These are phyloP conservation scores for Tiaroga cobitis DNA, from an alignment of 2,797 vertebrate species.

Conservation along the genomic window DNA sequence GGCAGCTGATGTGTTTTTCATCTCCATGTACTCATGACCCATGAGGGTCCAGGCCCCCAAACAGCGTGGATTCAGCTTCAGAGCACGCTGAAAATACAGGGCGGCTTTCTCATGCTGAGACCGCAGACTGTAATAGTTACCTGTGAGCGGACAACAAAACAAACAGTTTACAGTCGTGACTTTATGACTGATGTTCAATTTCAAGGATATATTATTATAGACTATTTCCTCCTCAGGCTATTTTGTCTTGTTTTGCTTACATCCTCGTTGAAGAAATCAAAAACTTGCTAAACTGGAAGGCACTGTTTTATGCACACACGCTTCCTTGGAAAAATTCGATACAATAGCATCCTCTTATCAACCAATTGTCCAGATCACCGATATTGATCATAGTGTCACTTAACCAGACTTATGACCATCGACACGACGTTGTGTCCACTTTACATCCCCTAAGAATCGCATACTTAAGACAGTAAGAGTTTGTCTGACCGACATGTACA, in stretches of 20 bases:
- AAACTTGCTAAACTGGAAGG: neutral
- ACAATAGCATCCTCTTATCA: neutral
- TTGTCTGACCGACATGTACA: neutral
- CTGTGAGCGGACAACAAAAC: conserved; percentile 69
- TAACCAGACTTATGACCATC: neutral
- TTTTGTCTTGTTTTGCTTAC: neutral
- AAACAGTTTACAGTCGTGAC: neutral
- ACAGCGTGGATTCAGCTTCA: conserved; percentile 97
- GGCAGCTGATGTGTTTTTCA: conserved; percentile 99
- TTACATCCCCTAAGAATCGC: neutral
- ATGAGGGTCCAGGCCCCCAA: conserved; percentile 98
- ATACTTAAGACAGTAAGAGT: neutral
- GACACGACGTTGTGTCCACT: neutral
- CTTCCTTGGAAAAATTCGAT: neutral
- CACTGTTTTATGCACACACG: neutral
- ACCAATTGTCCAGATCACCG: neutral
- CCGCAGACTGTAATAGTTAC: conserved; percentile 98
- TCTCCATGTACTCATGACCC: conserved; percentile 99
- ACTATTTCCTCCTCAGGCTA: no score
- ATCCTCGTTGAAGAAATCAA: neutral
- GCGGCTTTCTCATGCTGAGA: conserved; percentile 99
- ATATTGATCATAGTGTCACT: neutral
- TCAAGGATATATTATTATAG: no score
- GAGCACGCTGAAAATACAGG: conserved; percentile 96
- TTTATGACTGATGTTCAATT: neutral